Percentiles rank a stretch among this genome's conserved stretches.
Conservation (phyloP, 2,797 vertebrate species). For the Schizopygopsis pylzovi region DNA sequence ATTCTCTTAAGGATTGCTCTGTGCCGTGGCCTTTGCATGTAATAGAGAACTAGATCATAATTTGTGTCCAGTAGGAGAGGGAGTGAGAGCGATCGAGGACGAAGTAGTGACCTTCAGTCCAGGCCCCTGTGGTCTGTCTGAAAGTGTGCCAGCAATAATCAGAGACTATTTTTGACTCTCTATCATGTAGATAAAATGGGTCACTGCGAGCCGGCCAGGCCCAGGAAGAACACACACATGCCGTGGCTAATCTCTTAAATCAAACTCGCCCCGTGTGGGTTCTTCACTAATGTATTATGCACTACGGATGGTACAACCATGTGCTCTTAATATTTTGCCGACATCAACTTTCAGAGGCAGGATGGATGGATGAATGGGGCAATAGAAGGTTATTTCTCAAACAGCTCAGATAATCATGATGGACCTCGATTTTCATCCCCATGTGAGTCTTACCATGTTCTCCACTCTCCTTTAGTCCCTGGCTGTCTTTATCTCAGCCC, state of each 20-base stretch:
- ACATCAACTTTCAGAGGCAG: not conserved
- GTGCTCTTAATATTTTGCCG: not conserved
- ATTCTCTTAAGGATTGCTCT: conserved; percentile 56
- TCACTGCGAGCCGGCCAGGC: conserved; percentile 69
- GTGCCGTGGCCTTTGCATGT: conserved; percentile 54
- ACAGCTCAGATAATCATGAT: conserved; percentile 17
- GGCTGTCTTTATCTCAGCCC: conserved; percentile 9
- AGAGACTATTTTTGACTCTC: conserved; percentile 80
- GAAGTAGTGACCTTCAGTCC: conserved; percentile 71
- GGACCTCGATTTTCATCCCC: not conserved
- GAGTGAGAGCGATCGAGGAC: conserved; percentile 27
- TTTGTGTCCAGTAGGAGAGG: conserved; percentile 49
- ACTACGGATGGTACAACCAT: not conserved
- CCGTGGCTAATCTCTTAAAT: conserved; percentile 44
- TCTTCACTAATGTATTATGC: conserved; percentile 11
- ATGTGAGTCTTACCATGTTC: not conserved
- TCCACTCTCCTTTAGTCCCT: not conserved
- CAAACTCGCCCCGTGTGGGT: conserved; percentile 27
- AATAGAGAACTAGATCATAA: conserved; percentile 59
- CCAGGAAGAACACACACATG: conserved; percentile 52
- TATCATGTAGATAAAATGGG: conserved; percentile 79
- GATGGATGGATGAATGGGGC: not conserved
- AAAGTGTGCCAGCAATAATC: conserved; percentile 78
- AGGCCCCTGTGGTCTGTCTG: conserved; percentile 61
- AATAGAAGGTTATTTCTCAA: conserved; percentile 26